These are phyloP conservation scores for Ailuropoda melanoleuca DNA, from an alignment of 2,113 vertebrate species.

Conservation along the genomic window DNA sequence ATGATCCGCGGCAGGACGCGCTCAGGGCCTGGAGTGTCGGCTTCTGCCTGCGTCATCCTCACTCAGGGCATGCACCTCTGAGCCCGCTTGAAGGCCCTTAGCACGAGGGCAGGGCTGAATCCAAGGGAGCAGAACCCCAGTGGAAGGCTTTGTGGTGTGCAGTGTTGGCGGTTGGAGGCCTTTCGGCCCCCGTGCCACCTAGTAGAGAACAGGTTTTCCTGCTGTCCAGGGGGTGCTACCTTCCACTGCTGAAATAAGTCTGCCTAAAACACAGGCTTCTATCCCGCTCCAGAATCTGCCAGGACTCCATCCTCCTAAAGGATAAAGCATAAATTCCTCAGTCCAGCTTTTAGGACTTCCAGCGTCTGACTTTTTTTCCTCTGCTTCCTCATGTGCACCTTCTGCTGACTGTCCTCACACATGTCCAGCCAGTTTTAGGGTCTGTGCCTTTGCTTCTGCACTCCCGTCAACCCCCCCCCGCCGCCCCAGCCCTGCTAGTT, in stretches of 20 bases:
- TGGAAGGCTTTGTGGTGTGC: neutral
- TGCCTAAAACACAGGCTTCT: neutral
- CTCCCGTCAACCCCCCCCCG: neutral
- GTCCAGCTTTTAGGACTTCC: neutral
- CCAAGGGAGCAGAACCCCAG: neutral
- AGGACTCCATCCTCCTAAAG: neutral
- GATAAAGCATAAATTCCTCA: neutral
- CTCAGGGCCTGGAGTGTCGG: neutral
- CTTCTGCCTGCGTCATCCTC: neutral
- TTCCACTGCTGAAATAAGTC: neutral
- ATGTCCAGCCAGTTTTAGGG: fast-evolving
- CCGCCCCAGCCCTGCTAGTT: neutral
- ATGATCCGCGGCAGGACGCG: neutral
- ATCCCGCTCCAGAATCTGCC: neutral
- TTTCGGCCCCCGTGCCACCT: neutral
- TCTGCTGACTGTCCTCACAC: too few relatives aligned
- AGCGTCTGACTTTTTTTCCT: neutral
- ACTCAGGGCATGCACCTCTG: neutral
- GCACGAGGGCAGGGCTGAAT: neutral
- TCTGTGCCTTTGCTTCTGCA: neutral
- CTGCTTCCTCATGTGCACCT: neutral
- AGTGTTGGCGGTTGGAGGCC: neutral
- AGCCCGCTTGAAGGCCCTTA: neutral
- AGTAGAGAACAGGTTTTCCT: neutral
- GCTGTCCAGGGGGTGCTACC: neutral